Conservation (phyloP, 2,113 vertebrate genomes). For the Melanostigma gelatinosum region DNA sequence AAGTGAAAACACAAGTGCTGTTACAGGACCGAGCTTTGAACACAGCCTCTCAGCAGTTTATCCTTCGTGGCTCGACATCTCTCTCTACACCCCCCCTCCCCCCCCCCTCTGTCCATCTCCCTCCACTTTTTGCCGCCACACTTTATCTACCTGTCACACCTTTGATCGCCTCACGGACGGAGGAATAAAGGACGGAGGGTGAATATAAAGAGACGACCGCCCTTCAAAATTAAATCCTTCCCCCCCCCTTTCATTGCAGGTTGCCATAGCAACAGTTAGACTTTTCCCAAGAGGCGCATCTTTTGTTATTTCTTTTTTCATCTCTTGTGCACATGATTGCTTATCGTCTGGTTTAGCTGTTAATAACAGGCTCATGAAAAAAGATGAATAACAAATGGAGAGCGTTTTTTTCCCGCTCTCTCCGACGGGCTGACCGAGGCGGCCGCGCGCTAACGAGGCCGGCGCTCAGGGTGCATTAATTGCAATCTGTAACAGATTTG, state of each 20-base stretch:
- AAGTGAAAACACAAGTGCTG: slow-evolving; percentile 19
- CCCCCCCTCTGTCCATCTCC: not conserved
- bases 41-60: slow-evolving; percentile 28
- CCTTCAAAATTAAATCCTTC: slow-evolving; percentile 60
- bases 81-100: not conserved
- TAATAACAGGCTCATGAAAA: slow-evolving; percentile 74
- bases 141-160: slow-evolving; percentile 62
- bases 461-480: slow-evolving; percentile 73
- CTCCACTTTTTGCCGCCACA: slow-evolving; percentile 27
- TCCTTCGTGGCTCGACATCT: slow-evolving; percentile 24
- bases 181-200: slow-evolving; percentile 43
- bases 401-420: slow-evolving; percentile 1
- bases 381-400: slow-evolving; percentile 68
- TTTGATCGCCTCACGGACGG: slow-evolving; percentile 54
- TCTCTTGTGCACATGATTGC: slow-evolving; percentile 48
- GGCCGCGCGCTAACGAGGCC: slow-evolving; percentile 68
- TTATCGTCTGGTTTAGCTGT: slow-evolving; percentile 71
- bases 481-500: slow-evolving; percentile 83
- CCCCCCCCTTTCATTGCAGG: slow-evolving; percentile 34
- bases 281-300: slow-evolving; percentile 47
- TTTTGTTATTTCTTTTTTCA: slow-evolving; percentile 33
- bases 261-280: slow-evolving; percentile 83
- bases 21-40: slow-evolving; percentile 39
- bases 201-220: slow-evolving; percentile 50
- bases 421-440: slow-evolving; percentile 60